Base-by-base conservation (phyloP, 2,888 invertebrate genomes). In the Agrotis segetum region DNA sequence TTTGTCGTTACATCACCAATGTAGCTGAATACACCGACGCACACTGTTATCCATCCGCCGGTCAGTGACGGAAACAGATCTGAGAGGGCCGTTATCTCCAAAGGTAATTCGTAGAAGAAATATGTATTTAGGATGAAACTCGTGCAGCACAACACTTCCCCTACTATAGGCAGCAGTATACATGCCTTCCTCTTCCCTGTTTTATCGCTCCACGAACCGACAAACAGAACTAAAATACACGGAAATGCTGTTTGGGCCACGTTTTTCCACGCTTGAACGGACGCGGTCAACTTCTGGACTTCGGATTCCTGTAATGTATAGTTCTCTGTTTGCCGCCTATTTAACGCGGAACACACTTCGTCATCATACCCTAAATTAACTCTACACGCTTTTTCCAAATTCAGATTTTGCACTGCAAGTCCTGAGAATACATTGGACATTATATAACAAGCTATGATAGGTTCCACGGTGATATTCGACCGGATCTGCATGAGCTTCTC, bases 331-430 rank as follows among this genome's bases (percentile, higher is more conserved):
- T 98, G 97, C 82, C 98, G 96, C 62, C 96, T 96, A 21, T 98
- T 97, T 52, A 98, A 92, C 1, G 98, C 98, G 80, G 97, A 97
- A 90, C 98, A 98, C 46, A 98, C 97, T 88, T 97, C 97, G 73
- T 97, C 97, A 44, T 97, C 96, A 84, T 98, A 98, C 0, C 96
- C 97, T 88, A 98, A 96, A 90, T 98, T 98, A 34, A 98, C 98
- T 69, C 98, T 95, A 90, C 98, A 98, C 3, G 98, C 98, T 92
- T 98, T 98, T 90, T 98, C 98, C 85, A 98, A 96, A 92, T 98
- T 98, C 71, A 98, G 94, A 94, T 98, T 98, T 92, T 98, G 98
- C 52, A 98, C 97, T 68, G 98, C 98, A 78, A 98, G 93, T 81
- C 97, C 97, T 0, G 98, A 98, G 69, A 97, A 95, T 59, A 97